Percentiles rank a stretch among this genome's conserved stretches.
Evolutionary conservation across 2,113 vertebrate species (phyloP).

Genomic region (Cynopterus brachyotis): DNA sequence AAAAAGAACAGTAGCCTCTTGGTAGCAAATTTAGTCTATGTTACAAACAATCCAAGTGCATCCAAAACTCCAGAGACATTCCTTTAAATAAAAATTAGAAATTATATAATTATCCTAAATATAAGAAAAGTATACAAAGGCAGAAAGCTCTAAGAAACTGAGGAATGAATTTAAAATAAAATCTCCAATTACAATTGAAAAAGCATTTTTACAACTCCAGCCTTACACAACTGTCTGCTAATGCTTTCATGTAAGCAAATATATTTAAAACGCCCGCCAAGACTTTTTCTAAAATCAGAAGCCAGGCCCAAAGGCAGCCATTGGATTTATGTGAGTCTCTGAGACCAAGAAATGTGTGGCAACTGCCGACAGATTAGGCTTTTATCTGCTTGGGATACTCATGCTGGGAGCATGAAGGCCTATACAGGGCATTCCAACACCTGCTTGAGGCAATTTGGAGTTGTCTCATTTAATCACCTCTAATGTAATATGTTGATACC

Average conservation of each 20-base stretch:
- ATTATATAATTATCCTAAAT: not conserved
- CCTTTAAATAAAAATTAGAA: conserved; percentile 12
- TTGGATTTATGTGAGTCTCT: not conserved
- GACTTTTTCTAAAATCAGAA: not conserved
- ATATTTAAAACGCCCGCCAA: not conserved
- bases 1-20: not conserved
- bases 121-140: not conserved
- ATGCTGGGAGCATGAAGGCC: not conserved
- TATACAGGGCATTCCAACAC: not conserved
- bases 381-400: not conserved
- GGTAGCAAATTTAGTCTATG: not conserved
- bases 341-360: not conserved
- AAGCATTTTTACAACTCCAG: not conserved
- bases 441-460: not conserved
- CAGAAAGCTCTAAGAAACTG: not conserved
- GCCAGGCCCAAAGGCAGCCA: not conserved
- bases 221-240: not conserved
- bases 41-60: not conserved
- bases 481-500: not conserved
- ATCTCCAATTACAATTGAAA: not conserved
- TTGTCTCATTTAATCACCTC: conserved; percentile 16
- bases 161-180: not conserved
- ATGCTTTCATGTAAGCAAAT: not conserved
- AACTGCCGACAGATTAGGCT: not conserved
- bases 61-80: not conserved